phyloP scores from a whole-genome alignment of 2,113 vertebrate genomes.

The Rallus limicola region DNA sequence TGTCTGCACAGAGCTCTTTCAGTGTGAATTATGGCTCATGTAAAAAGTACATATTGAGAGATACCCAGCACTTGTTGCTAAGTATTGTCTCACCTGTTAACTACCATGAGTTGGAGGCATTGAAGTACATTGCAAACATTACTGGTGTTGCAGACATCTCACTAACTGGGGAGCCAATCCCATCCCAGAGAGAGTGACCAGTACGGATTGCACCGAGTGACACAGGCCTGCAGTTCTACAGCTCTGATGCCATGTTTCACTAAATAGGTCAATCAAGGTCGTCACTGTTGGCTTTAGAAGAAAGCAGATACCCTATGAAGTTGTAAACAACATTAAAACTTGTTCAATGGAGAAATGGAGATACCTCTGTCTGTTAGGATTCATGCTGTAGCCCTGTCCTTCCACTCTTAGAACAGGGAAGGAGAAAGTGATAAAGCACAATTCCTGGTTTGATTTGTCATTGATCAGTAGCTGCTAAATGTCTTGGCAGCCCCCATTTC shows the following conservation, averaged over 20 bases:
- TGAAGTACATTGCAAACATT: background rate
- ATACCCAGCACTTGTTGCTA: background rate
- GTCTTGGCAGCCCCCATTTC: background rate
- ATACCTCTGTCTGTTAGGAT: background rate
- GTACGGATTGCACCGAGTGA: background rate
- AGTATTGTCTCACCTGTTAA: background rate
- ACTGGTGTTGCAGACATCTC: background rate
- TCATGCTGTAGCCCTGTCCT: background rate
- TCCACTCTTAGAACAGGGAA: background rate
- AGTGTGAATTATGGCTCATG: background rate
- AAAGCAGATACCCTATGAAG: background rate
- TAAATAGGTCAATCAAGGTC: background rate
- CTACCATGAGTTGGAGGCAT: background rate
- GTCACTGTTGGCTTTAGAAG: background rate
- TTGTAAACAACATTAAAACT: background rate
- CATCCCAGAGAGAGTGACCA: background rate
- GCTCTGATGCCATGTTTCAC: background rate
- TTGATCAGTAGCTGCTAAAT: background rate
- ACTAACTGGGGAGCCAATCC: background rate
- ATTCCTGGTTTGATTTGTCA: background rate
- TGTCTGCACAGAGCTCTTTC: background rate
- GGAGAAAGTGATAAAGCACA: background rate
- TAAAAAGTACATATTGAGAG: background rate
- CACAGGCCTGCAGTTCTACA: background rate
- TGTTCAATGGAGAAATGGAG: background rate